phyloP scores from a whole-genome alignment of 2,797 vertebrate genomes.

The Schizopygopsis pylzovi region DNA sequence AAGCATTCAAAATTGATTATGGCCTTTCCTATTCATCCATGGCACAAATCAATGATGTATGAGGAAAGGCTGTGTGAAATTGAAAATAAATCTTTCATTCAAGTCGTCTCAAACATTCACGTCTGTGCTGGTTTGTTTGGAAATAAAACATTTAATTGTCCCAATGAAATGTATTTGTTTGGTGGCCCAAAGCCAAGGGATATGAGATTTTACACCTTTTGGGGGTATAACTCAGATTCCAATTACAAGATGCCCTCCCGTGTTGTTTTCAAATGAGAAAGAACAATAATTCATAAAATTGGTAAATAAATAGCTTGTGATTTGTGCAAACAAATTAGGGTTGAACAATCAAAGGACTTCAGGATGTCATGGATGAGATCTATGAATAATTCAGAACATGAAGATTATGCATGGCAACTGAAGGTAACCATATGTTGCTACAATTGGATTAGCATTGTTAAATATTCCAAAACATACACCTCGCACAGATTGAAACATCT shows the following conservation, averaged over 20 bases:
- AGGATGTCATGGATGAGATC: background rate
- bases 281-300: background rate
- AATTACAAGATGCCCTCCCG: slow-evolving; percentile 40
- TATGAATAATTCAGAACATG: slow-evolving; percentile 25
- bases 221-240: slow-evolving; percentile 18
- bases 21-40: slow-evolving; percentile 11
- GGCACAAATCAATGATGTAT: slow-evolving; percentile 35
- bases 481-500: background rate
- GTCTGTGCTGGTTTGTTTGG: slow-evolving; percentile 29
- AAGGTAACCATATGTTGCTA: slow-evolving; percentile 3
- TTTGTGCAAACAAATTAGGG: slow-evolving; percentile 16
- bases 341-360: slow-evolving; percentile 16
- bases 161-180: slow-evolving; percentile 11
- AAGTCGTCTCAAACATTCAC: slow-evolving; percentile 15
- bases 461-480: slow-evolving; percentile 35
- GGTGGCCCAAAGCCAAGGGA: slow-evolving; percentile 9
- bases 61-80: slow-evolving; percentile 28
- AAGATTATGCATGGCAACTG: slow-evolving; percentile 16
- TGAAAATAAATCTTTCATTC: slow-evolving; percentile 45
- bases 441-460: slow-evolving; percentile 18
- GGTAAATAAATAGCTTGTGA: slow-evolving; percentile 25
- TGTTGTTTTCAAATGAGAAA: slow-evolving; percentile 24
- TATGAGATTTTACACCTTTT: slow-evolving; percentile 38
- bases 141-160: slow-evolving; percentile 44
- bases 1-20: slow-evolving; percentile 38